Evolutionary conservation across 2,888 invertebrate genomes (phyloP), one percentile per base, ranked within the genome.

Genomic region (Diachrysia chrysitis): DNA sequence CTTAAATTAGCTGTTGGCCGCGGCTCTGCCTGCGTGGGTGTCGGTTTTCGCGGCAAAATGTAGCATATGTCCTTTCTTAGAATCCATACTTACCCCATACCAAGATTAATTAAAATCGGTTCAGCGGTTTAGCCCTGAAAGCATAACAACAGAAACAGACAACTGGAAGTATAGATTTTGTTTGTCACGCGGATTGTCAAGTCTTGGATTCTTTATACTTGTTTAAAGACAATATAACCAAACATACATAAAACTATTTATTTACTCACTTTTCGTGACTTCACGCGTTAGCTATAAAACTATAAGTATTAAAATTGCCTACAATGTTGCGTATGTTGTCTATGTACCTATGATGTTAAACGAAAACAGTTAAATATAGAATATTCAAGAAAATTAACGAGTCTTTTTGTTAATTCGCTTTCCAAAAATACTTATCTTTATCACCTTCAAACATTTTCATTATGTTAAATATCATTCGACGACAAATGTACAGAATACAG

Each of bases 401-500:
- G 66, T 68, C 58, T 71, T 62, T 58, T 79, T 71, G 64, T 77
- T 54, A 67, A 72, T 76, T 73, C 54, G 23, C 63, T 68, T 59
- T 62, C 70, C 53, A 68, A 74, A 77, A 65, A 69, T 37, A 66
- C 62, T 63, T 75, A 72, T 65, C 78, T 59, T 67, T 69, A 71
- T 80, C 79, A 75, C 76, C 76, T 83, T 81, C 73, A 76, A 71
- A 71, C 70, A 81, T 82, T 82, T 76, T 78, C 73, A 76, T 78
- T 82, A 73, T 80, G 66, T 79, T 66, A 76, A 82, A 73, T 71
- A 73, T 67, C 63, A 71, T 66, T 69, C 65, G 63, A 63, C 73
- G 74, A 78, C 82, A 76, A 78, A 71, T 76, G 70, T 67, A 66
- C 68, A 71, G 66, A 70, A 65, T 73, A 75, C 60, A 63, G 74